Evolutionary conservation across 2,113 vertebrate species (phyloP).

Genomic region (Lophius piscatorius): DNA sequence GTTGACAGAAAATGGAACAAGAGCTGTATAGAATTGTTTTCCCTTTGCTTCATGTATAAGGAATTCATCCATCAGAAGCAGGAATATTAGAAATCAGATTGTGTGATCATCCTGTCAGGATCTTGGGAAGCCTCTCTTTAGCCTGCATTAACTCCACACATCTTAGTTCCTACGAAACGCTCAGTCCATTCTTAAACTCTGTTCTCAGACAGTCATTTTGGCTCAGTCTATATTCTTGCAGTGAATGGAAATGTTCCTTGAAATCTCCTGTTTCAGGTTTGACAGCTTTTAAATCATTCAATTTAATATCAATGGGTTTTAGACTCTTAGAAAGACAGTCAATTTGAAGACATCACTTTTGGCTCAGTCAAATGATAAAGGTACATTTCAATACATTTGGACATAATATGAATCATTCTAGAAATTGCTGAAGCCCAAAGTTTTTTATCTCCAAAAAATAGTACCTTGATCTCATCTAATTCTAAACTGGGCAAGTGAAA

Average conservation of each 20-base stretch:
- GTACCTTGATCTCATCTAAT: background rate
- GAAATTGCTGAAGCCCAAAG: too few species aligned
- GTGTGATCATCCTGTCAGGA: background rate
- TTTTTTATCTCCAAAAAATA: too few species aligned
- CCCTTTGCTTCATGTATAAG: constrained; percentile 12
- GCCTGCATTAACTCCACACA: constrained; percentile 1
- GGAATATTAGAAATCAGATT: constrained; percentile 24
- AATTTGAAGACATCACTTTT: background rate
- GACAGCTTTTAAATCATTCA: background rate
- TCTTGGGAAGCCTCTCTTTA: background rate
- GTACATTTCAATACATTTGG: background rate
- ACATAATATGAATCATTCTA: constrained; percentile 3
- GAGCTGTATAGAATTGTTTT: constrained; percentile 2
- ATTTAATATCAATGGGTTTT: background rate
- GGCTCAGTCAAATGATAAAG: background rate
- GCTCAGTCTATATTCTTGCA: too few species aligned
- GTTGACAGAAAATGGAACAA: constrained; percentile 7
- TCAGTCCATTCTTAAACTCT: constrained; percentile 4
- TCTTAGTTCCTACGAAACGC: constrained; percentile 15
- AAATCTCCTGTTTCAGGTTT: background rate
- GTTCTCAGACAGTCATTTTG: too few species aligned
- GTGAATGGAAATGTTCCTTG: background rate
- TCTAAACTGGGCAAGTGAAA: constrained; percentile 2
- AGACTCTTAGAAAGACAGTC: background rate
- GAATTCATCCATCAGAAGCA: constrained; percentile 27